These are phyloP conservation scores for Aplodontia rufa DNA, from an alignment of 2,113 vertebrate species.

Conservation along the genomic window DNA sequence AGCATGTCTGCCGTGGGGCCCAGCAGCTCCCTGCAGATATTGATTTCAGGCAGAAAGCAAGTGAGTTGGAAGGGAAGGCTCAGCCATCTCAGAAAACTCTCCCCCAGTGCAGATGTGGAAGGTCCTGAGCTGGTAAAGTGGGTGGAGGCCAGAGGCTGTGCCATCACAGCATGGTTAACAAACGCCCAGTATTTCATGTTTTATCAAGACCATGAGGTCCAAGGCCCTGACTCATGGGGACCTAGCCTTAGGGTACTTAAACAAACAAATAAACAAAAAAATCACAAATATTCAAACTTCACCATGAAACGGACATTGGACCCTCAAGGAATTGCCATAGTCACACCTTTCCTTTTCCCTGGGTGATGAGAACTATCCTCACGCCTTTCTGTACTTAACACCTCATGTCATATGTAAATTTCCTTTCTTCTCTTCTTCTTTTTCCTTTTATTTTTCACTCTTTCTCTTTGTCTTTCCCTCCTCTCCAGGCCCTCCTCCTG, in stretches of 20 bases:
- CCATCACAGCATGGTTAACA: neutral
- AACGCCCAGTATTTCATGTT: neutral
- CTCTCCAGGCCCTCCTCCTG: neutral
- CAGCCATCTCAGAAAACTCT: neutral
- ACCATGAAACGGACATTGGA: neutral
- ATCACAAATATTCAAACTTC: neutral
- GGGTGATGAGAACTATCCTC: neutral
- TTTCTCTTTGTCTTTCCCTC: too few species aligned
- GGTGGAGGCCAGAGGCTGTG: neutral
- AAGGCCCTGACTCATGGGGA: neutral
- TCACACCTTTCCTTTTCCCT: neutral
- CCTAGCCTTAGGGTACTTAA: neutral
- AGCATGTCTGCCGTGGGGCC: neutral
- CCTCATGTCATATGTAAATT: neutral
- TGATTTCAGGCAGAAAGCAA: neutral
- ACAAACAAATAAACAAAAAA: too few species aligned
- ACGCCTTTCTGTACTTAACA: too few species aligned
- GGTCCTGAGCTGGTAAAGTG: neutral
- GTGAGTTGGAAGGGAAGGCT: rapidly evolving
- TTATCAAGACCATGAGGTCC: neutral
- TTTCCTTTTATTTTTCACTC: neutral
- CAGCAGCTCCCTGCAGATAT: neutral
- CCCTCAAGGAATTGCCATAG: neutral
- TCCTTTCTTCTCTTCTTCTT: neutral
- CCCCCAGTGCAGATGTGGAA: too few species aligned